Conservation (phyloP, 2,113 vertebrate genomes). For the Corythornis cristatus region DNA sequence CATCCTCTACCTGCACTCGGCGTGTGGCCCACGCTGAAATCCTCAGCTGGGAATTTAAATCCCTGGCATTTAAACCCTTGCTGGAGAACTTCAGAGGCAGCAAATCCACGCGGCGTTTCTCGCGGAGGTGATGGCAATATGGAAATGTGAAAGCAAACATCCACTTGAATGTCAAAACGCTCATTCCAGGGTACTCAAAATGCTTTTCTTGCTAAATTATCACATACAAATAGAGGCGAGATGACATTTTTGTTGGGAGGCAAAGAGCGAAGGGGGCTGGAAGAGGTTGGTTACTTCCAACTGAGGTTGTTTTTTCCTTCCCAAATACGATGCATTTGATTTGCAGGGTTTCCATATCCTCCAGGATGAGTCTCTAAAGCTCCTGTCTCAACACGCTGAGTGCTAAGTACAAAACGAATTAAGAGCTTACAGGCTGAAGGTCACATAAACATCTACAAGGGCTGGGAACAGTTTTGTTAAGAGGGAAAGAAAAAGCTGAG, state of each 20-base stretch:
- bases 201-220: conserved; percentile 35
- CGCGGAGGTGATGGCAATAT: not conserved
- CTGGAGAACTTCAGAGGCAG: not conserved
- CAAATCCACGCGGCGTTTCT: not conserved
- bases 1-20: not conserved
- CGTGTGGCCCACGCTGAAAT: not conserved
- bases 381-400: not conserved
- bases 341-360: conserved; percentile 14
- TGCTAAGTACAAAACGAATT: conserved; percentile 24
- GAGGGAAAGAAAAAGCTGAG: not conserved
- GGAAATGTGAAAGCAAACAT: conserved; percentile 31
- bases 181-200: conserved; percentile 31
- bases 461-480: not conserved
- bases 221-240: not conserved
- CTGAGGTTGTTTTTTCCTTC: not conserved
- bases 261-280: not conserved
- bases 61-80: not conserved
- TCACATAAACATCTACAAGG: not conserved
- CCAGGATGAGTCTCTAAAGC: not conserved
- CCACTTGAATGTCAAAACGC: conserved; percentile 15
- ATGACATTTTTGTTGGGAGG: not conserved
- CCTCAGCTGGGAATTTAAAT: not conserved
- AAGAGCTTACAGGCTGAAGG: conserved; percentile 35
- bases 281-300: not conserved
- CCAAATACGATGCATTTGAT: not conserved